Percentiles rank a stretch among this genome's conserved stretches.
Evolutionary conservation across 2,888 invertebrate species (phyloP).

Genomic region (Tetanocera ferruginea): DNA sequence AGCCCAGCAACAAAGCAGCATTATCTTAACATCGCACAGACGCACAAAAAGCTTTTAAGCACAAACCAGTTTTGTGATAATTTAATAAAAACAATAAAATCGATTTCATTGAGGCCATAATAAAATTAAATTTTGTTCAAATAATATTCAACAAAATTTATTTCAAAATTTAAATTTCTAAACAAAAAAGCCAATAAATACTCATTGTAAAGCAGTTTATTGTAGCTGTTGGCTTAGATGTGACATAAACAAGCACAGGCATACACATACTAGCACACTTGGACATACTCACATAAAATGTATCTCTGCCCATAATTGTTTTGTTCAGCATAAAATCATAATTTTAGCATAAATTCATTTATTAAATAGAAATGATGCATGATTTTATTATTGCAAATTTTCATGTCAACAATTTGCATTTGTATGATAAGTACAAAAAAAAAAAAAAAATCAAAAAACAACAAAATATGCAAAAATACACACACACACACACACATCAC

Average conservation of each 20-base stretch:
- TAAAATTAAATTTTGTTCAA: too few species aligned
- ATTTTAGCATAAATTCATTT: slow-evolving; percentile 36
- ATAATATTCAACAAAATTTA: too few species aligned
- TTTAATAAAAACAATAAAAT: not conserved
- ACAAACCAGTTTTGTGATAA: not conserved
- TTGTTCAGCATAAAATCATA: slow-evolving; percentile 29
- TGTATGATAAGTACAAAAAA: slow-evolving; percentile 18
- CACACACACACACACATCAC: not conserved
- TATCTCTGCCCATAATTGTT: slow-evolving; percentile 13
- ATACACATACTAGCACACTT: too few species aligned
- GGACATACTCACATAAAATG: too few species aligned
- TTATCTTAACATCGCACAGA: too few species aligned
- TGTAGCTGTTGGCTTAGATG: too few species aligned
- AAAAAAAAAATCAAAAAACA: slow-evolving; percentile 1
- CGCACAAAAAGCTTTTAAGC: not conserved
- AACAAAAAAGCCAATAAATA: too few species aligned
- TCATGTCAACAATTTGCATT: slow-evolving; percentile 33
- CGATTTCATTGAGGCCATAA: too few species aligned
- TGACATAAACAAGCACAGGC: too few species aligned
- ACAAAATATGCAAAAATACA: not conserved
- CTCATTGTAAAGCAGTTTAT: too few species aligned
- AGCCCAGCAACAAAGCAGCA: too few species aligned
- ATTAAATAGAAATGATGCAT: slow-evolving; percentile 23
- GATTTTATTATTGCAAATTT: slow-evolving; percentile 38
- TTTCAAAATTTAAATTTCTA: too few species aligned